Evolutionary conservation across 1,140 invertebrate genomes (phyloP), one percentile per base, ranked within the genome.

Genomic region (Calliopsis andreniformis): DNA sequence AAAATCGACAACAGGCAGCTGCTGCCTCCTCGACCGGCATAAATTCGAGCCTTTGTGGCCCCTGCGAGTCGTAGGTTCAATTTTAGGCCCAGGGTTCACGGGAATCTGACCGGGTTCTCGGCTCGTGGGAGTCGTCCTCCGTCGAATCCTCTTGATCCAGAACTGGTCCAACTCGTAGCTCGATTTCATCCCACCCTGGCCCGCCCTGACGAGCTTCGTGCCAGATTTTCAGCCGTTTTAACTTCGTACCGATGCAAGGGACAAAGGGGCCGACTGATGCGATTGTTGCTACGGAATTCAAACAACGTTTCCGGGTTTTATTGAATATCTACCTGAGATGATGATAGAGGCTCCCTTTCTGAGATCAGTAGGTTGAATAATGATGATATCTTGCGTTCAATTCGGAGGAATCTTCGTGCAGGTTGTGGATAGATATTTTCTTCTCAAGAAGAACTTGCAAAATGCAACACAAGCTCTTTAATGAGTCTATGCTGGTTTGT

Each of bases 1-100:
- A 84, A 83, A 84, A 84, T 83, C 72, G 78, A 84, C 80, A 84
- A 84, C 68, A 39, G 35, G 76, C 80, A 82, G 76, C 82, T 76
- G 81, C 76, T 35, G 56, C 63, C 51, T 61, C n/a, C 45, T 53
- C 51, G 53, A 59, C 18, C 32, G 43, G 73, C 73, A 76, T 76
- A 51, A 69, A 76, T 76, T 76, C 55, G 14, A 42, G 55, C 55
- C 66, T 69, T 69, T 69, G 25, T 69, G 18, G 23, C 30, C 8
- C 23, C 10, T 10, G 35, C 4, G 3, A 10, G 35, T 10, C 30
- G 62, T 23, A 53, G 30, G 45, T 49, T n/a, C 45, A 32, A 23
- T 66, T 39, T 51, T 51, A 39, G 18, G 20, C 43, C 62, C n/a
- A 12, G 28, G 3, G 53, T 1, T 56, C 32, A 56, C 53, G 25